Evolutionary conservation across 2,797 vertebrate genomes (phyloP).

Genomic region (Botia kubotai): DNA sequence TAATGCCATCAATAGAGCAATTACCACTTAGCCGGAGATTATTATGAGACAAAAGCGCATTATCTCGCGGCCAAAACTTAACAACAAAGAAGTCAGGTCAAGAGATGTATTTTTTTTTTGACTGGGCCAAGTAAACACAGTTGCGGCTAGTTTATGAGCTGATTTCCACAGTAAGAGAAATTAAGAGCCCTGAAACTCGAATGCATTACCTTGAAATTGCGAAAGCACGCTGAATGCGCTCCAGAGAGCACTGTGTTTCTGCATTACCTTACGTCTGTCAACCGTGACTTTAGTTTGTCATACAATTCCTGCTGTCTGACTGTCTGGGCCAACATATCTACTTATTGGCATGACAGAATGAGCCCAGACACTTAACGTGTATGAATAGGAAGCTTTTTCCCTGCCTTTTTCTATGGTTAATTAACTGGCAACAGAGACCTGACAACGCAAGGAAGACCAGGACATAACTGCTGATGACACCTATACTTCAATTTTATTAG

Average conservation of each 20-base stretch:
- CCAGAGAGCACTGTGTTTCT: not conserved
- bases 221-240: not conserved
- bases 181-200: not conserved
- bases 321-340: not conserved
- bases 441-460: constrained; percentile 39
- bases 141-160: constrained; percentile 13
- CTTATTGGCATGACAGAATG: constrained; percentile 18
- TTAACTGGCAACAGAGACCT: constrained; percentile 18
- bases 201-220: constrained; percentile 5
- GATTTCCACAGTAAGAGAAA: constrained; percentile 20
- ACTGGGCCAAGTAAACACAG: constrained; percentile 51
- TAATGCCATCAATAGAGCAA: constrained; percentile 88
- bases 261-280: constrained; percentile 10
- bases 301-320: constrained; percentile 18
- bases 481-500: constrained; percentile 47
- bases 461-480: constrained; percentile 46
- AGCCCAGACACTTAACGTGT: not conserved
- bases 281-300: constrained; percentile 31
- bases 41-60: constrained; percentile 84
- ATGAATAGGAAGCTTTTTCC: constrained; percentile 22
- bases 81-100: constrained; percentile 79
- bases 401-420: constrained; percentile 14
- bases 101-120: constrained; percentile 63
- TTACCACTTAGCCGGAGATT: constrained; percentile 87
- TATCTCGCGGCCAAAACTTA: constrained; percentile 82